Conservation (phyloP, 2,888 invertebrate genomes). For the Antitype chi region DNA sequence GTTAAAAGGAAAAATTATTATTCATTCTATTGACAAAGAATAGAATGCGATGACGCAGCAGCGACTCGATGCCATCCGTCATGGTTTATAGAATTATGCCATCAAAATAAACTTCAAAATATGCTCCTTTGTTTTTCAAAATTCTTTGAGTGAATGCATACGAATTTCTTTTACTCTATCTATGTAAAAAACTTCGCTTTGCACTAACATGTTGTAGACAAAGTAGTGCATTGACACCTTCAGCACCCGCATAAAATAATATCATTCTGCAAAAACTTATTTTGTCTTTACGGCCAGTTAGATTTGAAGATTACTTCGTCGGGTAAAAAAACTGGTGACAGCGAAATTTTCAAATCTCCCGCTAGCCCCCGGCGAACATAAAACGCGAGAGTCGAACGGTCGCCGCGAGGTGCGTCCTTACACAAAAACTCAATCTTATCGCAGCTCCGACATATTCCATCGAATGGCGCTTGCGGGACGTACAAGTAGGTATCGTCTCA, state of each 20-base stretch:
- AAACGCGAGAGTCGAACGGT: conserved; percentile 70
- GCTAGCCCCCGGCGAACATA: conserved; percentile 72
- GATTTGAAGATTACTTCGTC: conserved; percentile 82
- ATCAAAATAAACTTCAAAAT: neutral
- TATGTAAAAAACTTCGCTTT: conserved; percentile 8
- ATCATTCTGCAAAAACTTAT: conserved; percentile 71
- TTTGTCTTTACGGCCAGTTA: conserved; percentile 84
- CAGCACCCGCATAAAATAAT: conserved; percentile 60
- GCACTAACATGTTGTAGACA: conserved; percentile 23
- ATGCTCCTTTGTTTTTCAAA: conserved; percentile 12
- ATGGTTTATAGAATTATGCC: neutral
- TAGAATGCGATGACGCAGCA: neutral
- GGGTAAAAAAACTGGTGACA: conserved; percentile 80
- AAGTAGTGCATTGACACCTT: conserved; percentile 68
- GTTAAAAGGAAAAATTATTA: neutral
- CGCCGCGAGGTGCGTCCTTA: conserved; percentile 79
- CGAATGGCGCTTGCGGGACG: conserved; percentile 31
- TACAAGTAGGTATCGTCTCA: conserved; percentile 35
- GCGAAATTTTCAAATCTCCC: conserved; percentile 78
- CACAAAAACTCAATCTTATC: conserved; percentile 80
- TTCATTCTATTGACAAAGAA: neutral
- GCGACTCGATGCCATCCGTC: neutral
- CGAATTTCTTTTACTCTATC: conserved; percentile 20
- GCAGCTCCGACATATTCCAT: conserved; percentile 52
- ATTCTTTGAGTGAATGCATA: conserved; percentile 29